Percentiles rank a stretch among this genome's conserved stretches.
These are phyloP conservation scores for Eudorcas thomsonii DNA, from an alignment of 2,113 vertebrate genomes.

Conservation along the genomic window DNA sequence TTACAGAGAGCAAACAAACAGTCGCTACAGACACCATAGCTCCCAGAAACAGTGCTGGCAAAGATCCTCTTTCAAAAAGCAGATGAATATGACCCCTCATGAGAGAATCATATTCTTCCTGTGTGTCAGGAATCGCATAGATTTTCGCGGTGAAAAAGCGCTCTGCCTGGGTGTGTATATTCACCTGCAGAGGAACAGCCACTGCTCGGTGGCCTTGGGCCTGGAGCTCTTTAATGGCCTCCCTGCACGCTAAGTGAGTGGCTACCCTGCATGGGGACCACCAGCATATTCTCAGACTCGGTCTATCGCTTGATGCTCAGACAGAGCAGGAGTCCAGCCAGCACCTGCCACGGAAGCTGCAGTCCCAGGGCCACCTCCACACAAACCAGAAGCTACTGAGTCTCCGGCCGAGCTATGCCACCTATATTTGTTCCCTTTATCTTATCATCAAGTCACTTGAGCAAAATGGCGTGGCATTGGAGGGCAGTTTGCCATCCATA, in stretches of 20 bases:
- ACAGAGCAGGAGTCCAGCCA: too few species aligned
- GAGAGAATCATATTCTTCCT: slow-evolving; percentile 63
- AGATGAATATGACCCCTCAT: accelerated
- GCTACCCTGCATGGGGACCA: slow-evolving; percentile 84
- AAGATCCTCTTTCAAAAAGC: background rate
- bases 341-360: too few species aligned
- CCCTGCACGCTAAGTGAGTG: slow-evolving; percentile 87
- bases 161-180: too few species aligned
- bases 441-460: background rate
- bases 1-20: background rate
- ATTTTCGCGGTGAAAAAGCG: too few species aligned
- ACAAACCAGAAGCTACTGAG: too few species aligned
- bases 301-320: too few species aligned
- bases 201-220: slow-evolving; percentile 82
- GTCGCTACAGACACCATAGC: too few species aligned
- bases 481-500: background rate
- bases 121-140: too few species aligned
- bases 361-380: too few species aligned
- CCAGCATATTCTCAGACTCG: too few species aligned
- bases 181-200: slow-evolving; percentile 78
- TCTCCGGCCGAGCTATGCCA: accelerated
- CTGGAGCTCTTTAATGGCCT: slow-evolving; percentile 80
- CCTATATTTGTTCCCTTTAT: accelerated
- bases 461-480: background rate
- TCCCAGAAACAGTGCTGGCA: background rate